A percentile compares a stretch with the other conserved stretches of the same genome.
phyloP scores from a whole-genome alignment of 1,140 invertebrate genomes.

The Diorhabda sublineata region DNA sequence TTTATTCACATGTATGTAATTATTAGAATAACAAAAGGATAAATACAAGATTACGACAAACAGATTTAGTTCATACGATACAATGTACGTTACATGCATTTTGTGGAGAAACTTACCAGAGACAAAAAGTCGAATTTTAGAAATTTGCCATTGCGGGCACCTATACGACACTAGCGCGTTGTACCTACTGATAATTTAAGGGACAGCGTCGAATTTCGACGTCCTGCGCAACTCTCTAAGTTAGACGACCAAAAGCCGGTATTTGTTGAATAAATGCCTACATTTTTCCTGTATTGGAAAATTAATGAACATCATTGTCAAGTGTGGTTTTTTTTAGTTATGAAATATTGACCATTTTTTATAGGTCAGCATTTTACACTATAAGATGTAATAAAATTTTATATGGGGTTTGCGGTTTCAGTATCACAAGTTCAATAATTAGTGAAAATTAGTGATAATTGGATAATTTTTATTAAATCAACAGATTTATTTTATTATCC shows the following conservation, averaged over 20 bases:
- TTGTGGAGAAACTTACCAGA: constrained; percentile 39
- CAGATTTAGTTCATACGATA: no score
- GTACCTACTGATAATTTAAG: constrained; percentile 49
- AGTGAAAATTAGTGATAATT: neutral
- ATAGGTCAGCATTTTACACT: neutral
- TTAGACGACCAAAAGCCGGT: constrained; percentile 48
- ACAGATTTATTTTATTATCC: neutral
- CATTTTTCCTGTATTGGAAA: constrained; percentile 14
- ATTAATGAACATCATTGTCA: constrained; percentile 6
- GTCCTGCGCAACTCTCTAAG: constrained; percentile 47
- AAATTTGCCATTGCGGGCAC: constrained; percentile 47
- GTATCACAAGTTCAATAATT: neutral
- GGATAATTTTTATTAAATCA: neutral
- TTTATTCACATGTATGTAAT: no score
- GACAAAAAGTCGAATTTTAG: constrained; percentile 44
- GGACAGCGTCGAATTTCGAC: constrained; percentile 41
- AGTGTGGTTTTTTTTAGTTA: neutral
- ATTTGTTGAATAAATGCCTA: constrained; percentile 44
- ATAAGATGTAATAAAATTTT: neutral
- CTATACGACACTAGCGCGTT: constrained; percentile 47
- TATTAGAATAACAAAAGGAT: no score
- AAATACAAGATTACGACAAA: no score
- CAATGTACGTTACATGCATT: no score
- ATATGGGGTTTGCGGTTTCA: neutral
- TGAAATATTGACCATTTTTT: neutral